phyloP scores from a whole-genome alignment of 2,113 vertebrate species.

The Eonycteris spelaea region DNA sequence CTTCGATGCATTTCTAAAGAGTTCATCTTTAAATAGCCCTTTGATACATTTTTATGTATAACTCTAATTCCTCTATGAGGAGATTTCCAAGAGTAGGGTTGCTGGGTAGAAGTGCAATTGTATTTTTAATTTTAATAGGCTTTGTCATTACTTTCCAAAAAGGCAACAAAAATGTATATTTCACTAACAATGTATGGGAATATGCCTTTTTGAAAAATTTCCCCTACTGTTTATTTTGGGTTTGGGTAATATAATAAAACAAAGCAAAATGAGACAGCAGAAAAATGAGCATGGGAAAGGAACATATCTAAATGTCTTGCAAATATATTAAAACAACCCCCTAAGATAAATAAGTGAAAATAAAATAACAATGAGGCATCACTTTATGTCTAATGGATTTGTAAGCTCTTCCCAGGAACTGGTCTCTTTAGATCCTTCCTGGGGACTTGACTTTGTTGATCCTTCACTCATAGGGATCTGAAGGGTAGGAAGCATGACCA shows the following conservation, averaged over 20 bases:
- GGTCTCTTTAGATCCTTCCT: neutral
- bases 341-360: neutral
- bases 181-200: neutral
- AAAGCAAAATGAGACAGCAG: neutral
- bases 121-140: neutral
- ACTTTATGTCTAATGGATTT: neutral
- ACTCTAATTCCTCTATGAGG: neutral
- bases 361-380: neutral
- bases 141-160: neutral
- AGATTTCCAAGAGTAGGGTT: neutral
- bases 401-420: neutral
- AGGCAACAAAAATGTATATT: neutral
- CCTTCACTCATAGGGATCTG: neutral
- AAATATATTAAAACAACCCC: neutral
- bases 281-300: neutral
- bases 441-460: neutral
- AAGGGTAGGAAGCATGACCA: rapidly evolving
- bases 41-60: neutral
- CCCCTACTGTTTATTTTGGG: neutral
- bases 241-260: neutral
- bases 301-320: neutral
- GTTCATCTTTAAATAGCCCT: neutral
- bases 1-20: neutral
- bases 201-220: neutral
- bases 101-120: neutral